Conservation (phyloP, 1,140 invertebrate species). For the Tenebrio molitor region DNA sequence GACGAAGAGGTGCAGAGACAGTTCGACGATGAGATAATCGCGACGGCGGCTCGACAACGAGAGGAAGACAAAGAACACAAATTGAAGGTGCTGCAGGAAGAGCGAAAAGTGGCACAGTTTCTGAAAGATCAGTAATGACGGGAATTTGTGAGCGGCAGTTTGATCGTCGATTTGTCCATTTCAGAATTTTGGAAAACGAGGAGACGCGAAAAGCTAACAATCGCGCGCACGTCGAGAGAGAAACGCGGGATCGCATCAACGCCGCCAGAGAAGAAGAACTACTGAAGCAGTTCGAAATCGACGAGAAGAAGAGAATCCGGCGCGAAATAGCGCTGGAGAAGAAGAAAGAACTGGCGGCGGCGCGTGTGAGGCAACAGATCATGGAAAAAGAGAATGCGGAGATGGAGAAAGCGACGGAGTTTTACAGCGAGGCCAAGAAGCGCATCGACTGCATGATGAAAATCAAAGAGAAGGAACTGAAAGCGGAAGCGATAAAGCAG, state of each 20-base stretch:
- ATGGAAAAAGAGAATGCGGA: constrained; percentile 57
- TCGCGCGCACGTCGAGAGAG: not conserved
- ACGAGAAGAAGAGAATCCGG: not conserved
- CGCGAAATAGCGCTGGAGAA: constrained; percentile 60
- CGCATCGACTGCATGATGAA: constrained; percentile 57
- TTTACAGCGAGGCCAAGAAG: constrained; percentile 56
- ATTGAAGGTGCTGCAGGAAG: not conserved
- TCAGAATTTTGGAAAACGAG: constrained; percentile 33
- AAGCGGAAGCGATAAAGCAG: constrained; percentile 44
- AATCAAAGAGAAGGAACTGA: constrained; percentile 55
- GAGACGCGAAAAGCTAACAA: constrained; percentile 43
- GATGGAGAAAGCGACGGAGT: constrained; percentile 57
- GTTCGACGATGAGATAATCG: constrained; percentile 42
- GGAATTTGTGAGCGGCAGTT: not conserved
- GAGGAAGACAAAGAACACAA: constrained; percentile 22
- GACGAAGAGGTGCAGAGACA: constrained; percentile 50
- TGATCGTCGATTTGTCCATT: not conserved
- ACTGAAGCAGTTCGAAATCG: not conserved
- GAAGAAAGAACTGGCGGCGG: constrained; percentile 61
- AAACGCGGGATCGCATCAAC: constrained; percentile 3
- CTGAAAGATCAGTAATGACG: constrained; percentile 14
- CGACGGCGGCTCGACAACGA: constrained; percentile 46
- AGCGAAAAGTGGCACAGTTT: not conserved
- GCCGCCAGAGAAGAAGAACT: constrained; percentile 12
- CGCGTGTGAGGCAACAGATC: constrained; percentile 51